Base-by-base conservation (phyloP, 2,113 vertebrate species). In the Elachura formosa region DNA sequence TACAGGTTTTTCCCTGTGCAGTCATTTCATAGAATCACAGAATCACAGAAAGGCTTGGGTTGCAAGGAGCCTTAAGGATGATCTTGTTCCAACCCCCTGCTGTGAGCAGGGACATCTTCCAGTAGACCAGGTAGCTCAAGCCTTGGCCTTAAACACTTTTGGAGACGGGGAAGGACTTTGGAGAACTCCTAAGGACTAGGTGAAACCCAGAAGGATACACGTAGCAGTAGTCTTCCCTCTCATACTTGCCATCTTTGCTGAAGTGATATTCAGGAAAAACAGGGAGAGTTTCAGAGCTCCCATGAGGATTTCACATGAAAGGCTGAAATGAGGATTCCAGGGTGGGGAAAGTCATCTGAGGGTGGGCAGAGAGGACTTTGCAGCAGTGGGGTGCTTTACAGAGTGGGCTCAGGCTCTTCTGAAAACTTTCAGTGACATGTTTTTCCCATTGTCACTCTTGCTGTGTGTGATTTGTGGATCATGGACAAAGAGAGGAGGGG, bases 401-500 rank as follows among this genome's bases (percentile, higher is more conserved):
- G 48, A 33, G 34, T 58, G 40, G 10, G 13, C 55, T 72, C 48
- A 63, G 52, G 54, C 20, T 68, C 31, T 61, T 92, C 28, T 13
- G 17, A n/a, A n/a, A n/a, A n/a, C n/a, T n/a, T n/a, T n/a, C n/a
- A n/a, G n/a, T n/a, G 67, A 9, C 5, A 25, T 4, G 8, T 62
- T 84, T 63, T 69, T 15, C 61, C 38, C 48, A 13, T 33, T 17
- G 38, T 33, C 51, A 10, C 28, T 69, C n/a, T 45, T 71, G 61
- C 52, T 55, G 16, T 22, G n/a, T 38, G 55, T 1, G 1, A 38
- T 48, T 23, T 62, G 73, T 3, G 24, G 59, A 40, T 38, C 0
- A 1, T 2, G 1, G 49, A 34, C 28, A 40, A 71, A 59, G 33
- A 0, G 9, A 73, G 34, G 28, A 54, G 38, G 12, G 31, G 17